Percentiles rank a stretch among this genome's conserved stretches.
Evolutionary conservation across 2,888 invertebrate species (phyloP).

Genomic region (Conops quadrifasciatus): DNA sequence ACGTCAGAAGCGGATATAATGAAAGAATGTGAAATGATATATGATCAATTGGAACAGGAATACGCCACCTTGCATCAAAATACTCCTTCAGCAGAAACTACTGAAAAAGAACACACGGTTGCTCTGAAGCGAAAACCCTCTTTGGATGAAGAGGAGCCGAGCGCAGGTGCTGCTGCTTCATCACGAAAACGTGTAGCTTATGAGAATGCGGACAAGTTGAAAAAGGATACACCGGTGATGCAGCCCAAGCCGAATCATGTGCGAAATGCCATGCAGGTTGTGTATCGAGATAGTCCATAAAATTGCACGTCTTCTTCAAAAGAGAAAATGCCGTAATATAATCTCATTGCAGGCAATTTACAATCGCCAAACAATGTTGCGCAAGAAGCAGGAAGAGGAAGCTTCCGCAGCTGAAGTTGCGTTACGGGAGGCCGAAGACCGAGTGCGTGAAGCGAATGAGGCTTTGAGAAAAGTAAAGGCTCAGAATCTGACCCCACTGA

Average conservation of each 20-base stretch:
- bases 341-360: slow-evolving; percentile 54
- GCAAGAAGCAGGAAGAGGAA: slow-evolving; percentile 54
- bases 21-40: slow-evolving; percentile 86
- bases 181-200: slow-evolving; percentile 80
- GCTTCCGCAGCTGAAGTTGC: slow-evolving; percentile 52
- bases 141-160: slow-evolving; percentile 63
- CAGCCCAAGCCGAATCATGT: slow-evolving; percentile 68
- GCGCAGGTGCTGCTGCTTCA: slow-evolving; percentile 47
- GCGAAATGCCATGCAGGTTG: slow-evolving; percentile 69
- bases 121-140: slow-evolving; percentile 52
- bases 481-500: slow-evolving; percentile 55
- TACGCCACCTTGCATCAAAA: slow-evolving; percentile 54
- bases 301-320: not conserved
- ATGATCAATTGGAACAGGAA: slow-evolving; percentile 76
- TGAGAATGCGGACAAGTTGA: slow-evolving; percentile 68
- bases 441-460: slow-evolving; percentile 60
- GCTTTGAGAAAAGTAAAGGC: slow-evolving; percentile 58
- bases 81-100: slow-evolving; percentile 50
- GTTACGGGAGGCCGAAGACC: slow-evolving; percentile 59
- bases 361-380: slow-evolving; percentile 56
- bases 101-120: slow-evolving; percentile 46
- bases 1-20: slow-evolving; percentile 76
- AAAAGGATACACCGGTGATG: slow-evolving; percentile 60
- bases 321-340: too few species aligned
- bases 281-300: not conserved